Base-by-base conservation (phyloP, 2,888 invertebrate genomes). In the Phalangium opilio region DNA sequence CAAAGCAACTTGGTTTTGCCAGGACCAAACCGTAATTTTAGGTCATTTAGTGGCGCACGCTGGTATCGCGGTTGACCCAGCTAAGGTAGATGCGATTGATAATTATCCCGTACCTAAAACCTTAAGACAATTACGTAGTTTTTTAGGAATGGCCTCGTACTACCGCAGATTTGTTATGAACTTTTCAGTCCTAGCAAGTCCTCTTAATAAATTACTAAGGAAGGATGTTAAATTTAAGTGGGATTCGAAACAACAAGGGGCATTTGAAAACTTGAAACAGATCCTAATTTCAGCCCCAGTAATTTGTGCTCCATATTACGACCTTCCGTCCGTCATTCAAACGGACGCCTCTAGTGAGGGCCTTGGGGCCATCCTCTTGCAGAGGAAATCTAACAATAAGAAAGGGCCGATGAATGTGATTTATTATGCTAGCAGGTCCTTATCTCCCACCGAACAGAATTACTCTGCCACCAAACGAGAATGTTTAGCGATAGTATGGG, bases 381-480 rank as follows among this genome's bases (percentile, higher is more conserved):
- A 62, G 34, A 53, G 51, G 2, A 33, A 43, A 2, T 19, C 48
- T 8, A 55, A 50, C 0, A 36, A 35, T 7, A 55, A 58, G 44
- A 21, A 43, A 17, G 2, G 14, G 12, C 2, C 34, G n/a, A n/a
- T n/a, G n/a, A n/a, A n/a, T n/a, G 17, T 38, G 2, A 52, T 63
- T 3, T 51, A 53, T 8, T 61, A 58, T 47, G 52, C 53, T 1
- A 57, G 56, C 15, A n/a, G n/a, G n/a, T n/a, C n/a, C n/a, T n/a
- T n/a, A n/a, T n/a, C n/a, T n/a, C n/a, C n/a, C n/a, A n/a, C n/a
- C n/a, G n/a, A n/a, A n/a, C n/a, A 34, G 1, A 66, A 65, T 15
- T 68, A 69, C 40, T 55, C 61, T 0, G 63, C 64, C 0, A 67
- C 65, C 0, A 67, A 70, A 48, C 56, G 64, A 12, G 70, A 70